Evolutionary conservation across 2,888 invertebrate genomes (phyloP), one percentile per base, ranked within the genome.

Genomic region (Serripes groenlandicus): DNA sequence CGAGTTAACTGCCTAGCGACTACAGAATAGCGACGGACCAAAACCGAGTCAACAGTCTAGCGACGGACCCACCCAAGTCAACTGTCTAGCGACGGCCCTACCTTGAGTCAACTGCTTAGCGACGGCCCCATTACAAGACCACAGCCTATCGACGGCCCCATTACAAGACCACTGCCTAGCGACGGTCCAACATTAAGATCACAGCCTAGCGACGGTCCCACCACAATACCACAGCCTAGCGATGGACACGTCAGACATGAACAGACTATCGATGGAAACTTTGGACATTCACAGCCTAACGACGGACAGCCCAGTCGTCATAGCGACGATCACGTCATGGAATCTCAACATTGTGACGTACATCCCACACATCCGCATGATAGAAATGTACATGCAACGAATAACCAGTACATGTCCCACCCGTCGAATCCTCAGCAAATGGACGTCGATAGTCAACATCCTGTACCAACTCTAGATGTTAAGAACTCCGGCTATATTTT

Each of bases 361-460:
- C 23, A 42, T 42, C 15, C 42, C 7, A 15, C 42, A 15, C 42
- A 42, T 42, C 42, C 42, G 15, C 7, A 42, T 7, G 42, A 42
- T 42, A 42, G 15, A 15, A 15, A 42, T 42, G 42, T 42, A 42
- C 42, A 42, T 42, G 42, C 15, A 11, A 42, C 7, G 42, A 15
- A 42, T 42, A 42, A 42, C 42, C 42, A 42, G 42, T n/a, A n/a
- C n/a, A n/a, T n/a, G n/a, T 42, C 42, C 15, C 42, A 42, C 42
- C 15, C 42, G 15, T 11, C 52, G 49, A 23, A 34, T 42, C 71
- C 74, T 32, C 75, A 37, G 32, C 32, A 30, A 58, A 70, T 69
- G 76, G 60, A 70, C 37, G 37, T 60, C 32, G 76, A 60, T n/a
- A 76, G 23, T 70, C 37, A 58, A 37, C 34, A 58, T 42, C 18